Conservation (phyloP, 2,113 vertebrate species). For the Amphiprion percula region DNA sequence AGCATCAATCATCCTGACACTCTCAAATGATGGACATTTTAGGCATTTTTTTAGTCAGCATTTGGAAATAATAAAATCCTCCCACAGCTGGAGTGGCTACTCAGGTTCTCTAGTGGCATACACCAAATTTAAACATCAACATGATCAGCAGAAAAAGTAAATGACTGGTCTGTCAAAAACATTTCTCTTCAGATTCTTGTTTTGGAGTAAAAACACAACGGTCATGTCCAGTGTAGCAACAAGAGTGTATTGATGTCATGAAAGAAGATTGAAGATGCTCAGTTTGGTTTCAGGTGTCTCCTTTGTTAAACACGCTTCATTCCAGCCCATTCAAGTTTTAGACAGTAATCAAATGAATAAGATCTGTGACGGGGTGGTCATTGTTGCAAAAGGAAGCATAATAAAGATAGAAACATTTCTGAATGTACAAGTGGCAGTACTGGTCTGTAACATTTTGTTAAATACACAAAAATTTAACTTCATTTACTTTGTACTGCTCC, state of each 20-base stretch:
- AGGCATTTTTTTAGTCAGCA: background rate
- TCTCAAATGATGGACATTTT: slow-evolving; percentile 13
- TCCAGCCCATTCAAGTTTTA: too few relatives aligned
- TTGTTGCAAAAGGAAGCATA: too few relatives aligned
- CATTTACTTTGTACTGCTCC: background rate
- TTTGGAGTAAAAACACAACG: background rate
- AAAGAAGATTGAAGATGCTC: too few relatives aligned
- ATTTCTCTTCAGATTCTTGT: background rate
- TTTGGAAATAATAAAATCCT: background rate
- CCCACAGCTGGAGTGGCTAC: background rate
- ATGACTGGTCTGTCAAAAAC: background rate
- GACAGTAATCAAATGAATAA: too few relatives aligned
- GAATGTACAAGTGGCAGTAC: too few relatives aligned
- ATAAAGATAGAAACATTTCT: too few relatives aligned
- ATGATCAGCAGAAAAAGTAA: background rate
- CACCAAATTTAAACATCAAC: background rate
- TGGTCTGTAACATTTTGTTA: too few relatives aligned
- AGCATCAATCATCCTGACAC: slow-evolving; percentile 4
- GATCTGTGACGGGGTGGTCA: too few relatives aligned
- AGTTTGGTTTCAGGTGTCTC: too few relatives aligned
- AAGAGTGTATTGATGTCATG: too few relatives aligned
- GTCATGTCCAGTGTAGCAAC: background rate
- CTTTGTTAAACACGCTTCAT: too few relatives aligned
- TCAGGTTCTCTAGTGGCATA: background rate
- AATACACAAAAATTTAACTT: too few relatives aligned